A percentile compares a stretch with the other conserved stretches of the same genome.
phyloP scores from a whole-genome alignment of 2,797 vertebrate species.

The Gorsachius magnificus region DNA sequence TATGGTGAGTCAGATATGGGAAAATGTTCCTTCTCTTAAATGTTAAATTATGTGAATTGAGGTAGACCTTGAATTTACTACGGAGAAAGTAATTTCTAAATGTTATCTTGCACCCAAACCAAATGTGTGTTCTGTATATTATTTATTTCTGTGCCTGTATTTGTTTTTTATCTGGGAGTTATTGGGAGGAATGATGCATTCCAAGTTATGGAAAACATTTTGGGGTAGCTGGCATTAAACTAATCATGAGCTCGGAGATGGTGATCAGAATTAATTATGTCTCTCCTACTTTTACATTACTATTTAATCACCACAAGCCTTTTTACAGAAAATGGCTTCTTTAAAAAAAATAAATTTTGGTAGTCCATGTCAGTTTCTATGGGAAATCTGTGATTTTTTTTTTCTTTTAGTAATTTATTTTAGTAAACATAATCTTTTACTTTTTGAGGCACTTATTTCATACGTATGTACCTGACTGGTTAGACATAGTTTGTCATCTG shows the following conservation, averaged over 20 bases:
- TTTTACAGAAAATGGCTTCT: not conserved
- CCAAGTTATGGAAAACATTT: not conserved
- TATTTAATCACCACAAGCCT: not conserved
- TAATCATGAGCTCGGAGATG: not conserved
- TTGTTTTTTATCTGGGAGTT: not conserved
- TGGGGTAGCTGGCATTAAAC: not conserved
- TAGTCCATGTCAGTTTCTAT: not conserved
- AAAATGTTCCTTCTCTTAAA: not conserved
- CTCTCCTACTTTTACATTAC: not conserved
- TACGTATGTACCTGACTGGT: not conserved
- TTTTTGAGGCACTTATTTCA: not conserved
- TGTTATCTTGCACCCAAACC: not conserved
- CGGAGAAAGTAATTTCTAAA: not conserved
- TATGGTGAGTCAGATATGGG: not conserved
- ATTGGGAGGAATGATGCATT: not conserved
- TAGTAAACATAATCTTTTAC: not conserved
- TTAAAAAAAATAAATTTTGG: not conserved
- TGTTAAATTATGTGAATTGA: not conserved
- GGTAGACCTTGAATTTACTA: not conserved
- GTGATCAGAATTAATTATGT: not conserved
- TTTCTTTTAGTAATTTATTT: not conserved
- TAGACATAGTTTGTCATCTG: not conserved
- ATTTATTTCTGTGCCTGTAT: not conserved
- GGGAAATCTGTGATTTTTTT: not conserved
- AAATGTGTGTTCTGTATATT: not conserved